Base-by-base conservation (phyloP, 2,797 vertebrate species). In the Pantherophis vulpinus region DNA sequence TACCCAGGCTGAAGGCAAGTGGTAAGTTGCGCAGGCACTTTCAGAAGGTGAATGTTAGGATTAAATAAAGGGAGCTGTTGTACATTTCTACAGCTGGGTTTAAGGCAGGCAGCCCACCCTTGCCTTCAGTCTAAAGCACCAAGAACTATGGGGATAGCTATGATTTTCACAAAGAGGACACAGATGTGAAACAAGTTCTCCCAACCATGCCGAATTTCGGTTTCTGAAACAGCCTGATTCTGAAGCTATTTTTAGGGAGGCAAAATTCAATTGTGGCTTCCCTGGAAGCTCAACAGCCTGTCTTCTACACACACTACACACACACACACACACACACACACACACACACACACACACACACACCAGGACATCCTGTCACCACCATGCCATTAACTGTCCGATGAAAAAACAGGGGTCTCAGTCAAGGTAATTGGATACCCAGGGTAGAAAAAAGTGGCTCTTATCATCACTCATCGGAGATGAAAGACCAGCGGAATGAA, bases 301-400 rank as follows among this genome's bases (percentile, higher is more conserved):
- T 94, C 95, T 95, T 96, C 93, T 94, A 92, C 88, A 83, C 0
- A 0, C 89, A 88, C 94, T 87, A 89, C 94, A 54, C 10, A 54
- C 54, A 54, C 54, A 54, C 54, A 54, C 54, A 54, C 54, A 59
- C 58, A 54, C 54, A 54, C 54, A 54, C 54, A 59, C 58, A 92
- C 90, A 79, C 0, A 0, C 88, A 89, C 95, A 94, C 95, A 55
- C 54, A 59, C 58, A 92, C 90, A 79, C 0, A 0, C 88, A 89
- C 95, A 94, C 95, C 83, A 93, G 94, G 95, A 97, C 66, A 92
- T 88, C 92, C 95, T 96, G 96, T 97, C 96, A 97, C 96, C 96
- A 96, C 96, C 93, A 79, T 93, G 92, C 96, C 94, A 97, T 97
- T 97, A 97, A 5, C 0, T 90, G 9, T 86, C 51, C 5, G 6